These are phyloP conservation scores for Dromiciops gliroides DNA, from an alignment of 2,113 vertebrate species.

Conservation along the genomic window DNA sequence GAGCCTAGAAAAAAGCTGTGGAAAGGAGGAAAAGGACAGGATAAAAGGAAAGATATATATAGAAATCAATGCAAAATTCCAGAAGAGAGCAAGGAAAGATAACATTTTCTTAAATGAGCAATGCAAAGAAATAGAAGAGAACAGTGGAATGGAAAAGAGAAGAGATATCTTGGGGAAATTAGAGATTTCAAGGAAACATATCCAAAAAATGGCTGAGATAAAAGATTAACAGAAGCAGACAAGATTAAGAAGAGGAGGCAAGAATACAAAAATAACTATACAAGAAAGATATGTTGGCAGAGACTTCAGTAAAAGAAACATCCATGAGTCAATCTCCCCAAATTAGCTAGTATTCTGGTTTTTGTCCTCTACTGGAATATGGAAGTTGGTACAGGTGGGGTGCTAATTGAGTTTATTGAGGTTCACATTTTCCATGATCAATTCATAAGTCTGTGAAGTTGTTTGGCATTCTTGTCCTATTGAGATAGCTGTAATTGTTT, in stretches of 20 bases:
- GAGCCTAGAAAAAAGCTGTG: neutral
- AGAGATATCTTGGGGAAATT: neutral
- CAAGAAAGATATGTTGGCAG: neutral
- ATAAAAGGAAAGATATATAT: neutral
- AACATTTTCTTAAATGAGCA: neutral
- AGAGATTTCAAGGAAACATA: neutral
- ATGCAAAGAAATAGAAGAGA: neutral
- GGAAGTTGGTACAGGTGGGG: neutral
- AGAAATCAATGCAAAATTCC: neutral
- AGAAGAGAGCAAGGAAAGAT: neutral
- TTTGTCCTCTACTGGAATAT: neutral
- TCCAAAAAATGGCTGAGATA: neutral
- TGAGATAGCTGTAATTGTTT: neutral
- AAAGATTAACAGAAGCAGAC: neutral
- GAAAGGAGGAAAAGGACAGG: neutral
- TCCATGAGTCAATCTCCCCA: neutral
- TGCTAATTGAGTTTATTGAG: neutral
- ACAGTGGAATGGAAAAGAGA: neutral
- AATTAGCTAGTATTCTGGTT: neutral
- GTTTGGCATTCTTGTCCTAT: neutral
- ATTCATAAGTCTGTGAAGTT: neutral
- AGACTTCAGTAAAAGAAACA: neutral
- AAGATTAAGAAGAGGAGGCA: neutral
- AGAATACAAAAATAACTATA: neutral
- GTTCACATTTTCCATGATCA: neutral